A percentile compares a stretch with the other conserved stretches of the same genome.
Conservation (phyloP, 2,113 vertebrate species). For the Leptocoma aspasia region DNA sequence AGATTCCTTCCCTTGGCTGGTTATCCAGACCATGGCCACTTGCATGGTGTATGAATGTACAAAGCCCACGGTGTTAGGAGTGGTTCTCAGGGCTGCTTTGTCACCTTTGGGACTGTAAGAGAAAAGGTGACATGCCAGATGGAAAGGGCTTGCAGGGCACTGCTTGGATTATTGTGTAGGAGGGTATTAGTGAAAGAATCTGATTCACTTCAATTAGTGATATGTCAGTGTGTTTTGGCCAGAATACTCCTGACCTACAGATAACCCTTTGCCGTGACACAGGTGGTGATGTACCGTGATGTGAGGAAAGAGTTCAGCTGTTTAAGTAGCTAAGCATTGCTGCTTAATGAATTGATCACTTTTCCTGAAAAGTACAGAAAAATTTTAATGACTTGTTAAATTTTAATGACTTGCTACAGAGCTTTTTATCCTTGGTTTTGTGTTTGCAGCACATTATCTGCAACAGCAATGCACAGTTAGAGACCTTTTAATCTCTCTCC, state of each 20-base stretch:
- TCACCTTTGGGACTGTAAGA: not conserved
- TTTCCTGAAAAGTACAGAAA: not conserved
- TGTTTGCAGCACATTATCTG: not conserved
- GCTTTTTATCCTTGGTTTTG: not conserved
- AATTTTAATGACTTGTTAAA: not conserved
- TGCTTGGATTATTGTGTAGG: not conserved
- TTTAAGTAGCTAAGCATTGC: not conserved
- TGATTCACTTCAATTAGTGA: not conserved
- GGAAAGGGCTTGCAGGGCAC: not conserved
- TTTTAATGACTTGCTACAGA: not conserved
- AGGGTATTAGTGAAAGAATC: slow-evolving; percentile 9
- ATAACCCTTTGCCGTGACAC: not conserved
- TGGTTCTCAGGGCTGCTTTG: not conserved
- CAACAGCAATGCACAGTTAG: not conserved
- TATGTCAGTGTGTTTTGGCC: not conserved
- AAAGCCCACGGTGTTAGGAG: not conserved
- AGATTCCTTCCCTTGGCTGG: not conserved
- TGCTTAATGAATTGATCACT: not conserved
- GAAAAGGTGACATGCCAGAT: not conserved
- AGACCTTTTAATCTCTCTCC: not conserved
- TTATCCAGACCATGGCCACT: too few relatives aligned
- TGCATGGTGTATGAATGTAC: not conserved
- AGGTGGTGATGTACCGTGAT: accelerated
- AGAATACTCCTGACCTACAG: not conserved
- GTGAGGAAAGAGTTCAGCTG: not conserved